phyloP scores from a whole-genome alignment of 2,113 vertebrate species.

The Calyptommatus sinebrachiatus region DNA sequence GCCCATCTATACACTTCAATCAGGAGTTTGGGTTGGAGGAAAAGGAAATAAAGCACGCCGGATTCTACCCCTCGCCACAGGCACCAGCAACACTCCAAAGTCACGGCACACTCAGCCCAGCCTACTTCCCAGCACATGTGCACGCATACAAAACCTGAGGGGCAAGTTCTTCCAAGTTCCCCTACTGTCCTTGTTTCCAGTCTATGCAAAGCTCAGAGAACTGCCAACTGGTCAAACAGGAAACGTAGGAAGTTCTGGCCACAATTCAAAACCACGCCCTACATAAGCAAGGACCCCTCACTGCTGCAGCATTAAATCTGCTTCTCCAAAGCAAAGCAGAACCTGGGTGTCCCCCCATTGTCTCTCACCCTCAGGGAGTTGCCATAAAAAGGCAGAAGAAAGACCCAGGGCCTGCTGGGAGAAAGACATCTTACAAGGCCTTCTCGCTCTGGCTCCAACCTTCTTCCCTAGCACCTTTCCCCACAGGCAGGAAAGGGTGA shows the following conservation, averaged over 20 bases:
- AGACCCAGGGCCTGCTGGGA: background rate
- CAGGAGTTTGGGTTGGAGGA: background rate
- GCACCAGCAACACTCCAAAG: no score
- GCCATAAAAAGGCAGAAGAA: no score
- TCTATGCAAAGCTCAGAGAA: background rate
- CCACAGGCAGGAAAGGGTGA: background rate
- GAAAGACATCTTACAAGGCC: no score
- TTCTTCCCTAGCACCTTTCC: background rate
- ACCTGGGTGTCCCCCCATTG: background rate
- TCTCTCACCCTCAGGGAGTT: no score
- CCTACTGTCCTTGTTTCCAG: background rate
- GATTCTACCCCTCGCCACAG: no score
- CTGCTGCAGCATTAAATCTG: background rate
- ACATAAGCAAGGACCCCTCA: background rate
- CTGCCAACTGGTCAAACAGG: background rate
- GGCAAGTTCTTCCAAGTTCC: background rate
- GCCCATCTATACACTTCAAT: no score
- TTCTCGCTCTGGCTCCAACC: no score
- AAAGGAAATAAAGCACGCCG: background rate
- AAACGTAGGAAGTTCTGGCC: background rate
- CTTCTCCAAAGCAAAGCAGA: background rate
- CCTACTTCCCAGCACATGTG: background rate
- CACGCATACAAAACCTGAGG: no score
- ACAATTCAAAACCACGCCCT: background rate
- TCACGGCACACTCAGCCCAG: background rate